Conservation (phyloP, 2,797 vertebrate genomes). For the Avahi laniger region DNA sequence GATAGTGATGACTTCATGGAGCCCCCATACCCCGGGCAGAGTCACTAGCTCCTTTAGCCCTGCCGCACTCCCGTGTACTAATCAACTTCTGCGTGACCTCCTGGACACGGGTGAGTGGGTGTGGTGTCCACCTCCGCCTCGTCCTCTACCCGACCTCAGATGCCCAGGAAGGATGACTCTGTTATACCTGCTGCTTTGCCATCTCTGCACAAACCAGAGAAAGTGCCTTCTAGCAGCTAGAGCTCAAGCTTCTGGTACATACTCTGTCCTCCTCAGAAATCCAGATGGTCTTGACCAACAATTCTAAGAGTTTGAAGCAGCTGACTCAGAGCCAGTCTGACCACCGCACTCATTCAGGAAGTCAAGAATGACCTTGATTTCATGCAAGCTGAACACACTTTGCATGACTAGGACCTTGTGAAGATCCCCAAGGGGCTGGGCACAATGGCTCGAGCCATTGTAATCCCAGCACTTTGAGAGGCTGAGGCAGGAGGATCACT, state of each 20-base stretch:
- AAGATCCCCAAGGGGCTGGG: neutral
- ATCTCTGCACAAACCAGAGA: neutral
- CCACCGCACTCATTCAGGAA: neutral
- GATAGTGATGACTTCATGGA: neutral
- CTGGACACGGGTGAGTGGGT: neutral
- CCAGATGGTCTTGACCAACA: neutral
- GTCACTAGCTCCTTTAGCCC: neutral
- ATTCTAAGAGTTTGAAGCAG: neutral
- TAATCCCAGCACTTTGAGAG: neutral
- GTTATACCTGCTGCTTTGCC: neutral
- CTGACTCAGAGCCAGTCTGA: neutral
- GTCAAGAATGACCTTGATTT: neutral
- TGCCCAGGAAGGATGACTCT: neutral
- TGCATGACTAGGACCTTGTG: neutral
- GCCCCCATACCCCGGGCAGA: neutral
- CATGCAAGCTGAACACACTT: neutral
- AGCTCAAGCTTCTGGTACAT: neutral
- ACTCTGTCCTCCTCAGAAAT: neutral
- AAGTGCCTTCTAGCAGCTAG: neutral
- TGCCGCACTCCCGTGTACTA: neutral
- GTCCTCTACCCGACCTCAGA: neutral
- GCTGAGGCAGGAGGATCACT: too few relatives aligned
- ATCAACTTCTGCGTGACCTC: neutral
- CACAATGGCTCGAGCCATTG: neutral
- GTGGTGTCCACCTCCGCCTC: neutral